Evolutionary conservation across 2,113 vertebrate genomes (phyloP).

Genomic region (human (Homo sapiens)): DNA sequence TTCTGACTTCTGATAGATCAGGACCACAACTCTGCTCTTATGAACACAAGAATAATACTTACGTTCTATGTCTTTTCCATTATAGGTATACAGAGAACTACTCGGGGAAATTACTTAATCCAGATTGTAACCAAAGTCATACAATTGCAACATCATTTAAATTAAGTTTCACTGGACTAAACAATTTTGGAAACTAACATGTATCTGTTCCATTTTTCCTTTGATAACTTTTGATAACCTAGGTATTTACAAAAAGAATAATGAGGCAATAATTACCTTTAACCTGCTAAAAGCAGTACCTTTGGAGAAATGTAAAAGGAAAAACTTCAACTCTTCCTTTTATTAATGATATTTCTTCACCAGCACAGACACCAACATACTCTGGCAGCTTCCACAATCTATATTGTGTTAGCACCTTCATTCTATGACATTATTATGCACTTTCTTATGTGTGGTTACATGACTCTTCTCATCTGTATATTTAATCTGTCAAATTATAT

Average conservation of each 20-base stretch:
- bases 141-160: not conserved
- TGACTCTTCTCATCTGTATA: not conserved
- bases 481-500: not conserved
- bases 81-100: not conserved
- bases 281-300: not conserved
- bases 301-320: not conserved
- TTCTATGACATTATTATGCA: not conserved
- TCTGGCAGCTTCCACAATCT: not conserved
- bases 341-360: not conserved
- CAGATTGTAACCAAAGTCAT: not conserved
- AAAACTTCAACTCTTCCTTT: not conserved
- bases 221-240: not conserved
- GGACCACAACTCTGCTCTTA: not conserved
- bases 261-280: not conserved
- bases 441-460: not conserved
- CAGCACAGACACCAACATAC: not conserved
- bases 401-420: not conserved
- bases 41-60: not conserved
- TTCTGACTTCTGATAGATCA: not conserved
- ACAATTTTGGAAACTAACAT: not conserved
- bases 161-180: not conserved
- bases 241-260: not conserved
- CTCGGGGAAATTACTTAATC: not conserved
- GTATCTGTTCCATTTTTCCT: not conserved
- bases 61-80: not conserved